Conservation (phyloP, 1,140 invertebrate genomes). For the Drosophila arawakana region DNA sequence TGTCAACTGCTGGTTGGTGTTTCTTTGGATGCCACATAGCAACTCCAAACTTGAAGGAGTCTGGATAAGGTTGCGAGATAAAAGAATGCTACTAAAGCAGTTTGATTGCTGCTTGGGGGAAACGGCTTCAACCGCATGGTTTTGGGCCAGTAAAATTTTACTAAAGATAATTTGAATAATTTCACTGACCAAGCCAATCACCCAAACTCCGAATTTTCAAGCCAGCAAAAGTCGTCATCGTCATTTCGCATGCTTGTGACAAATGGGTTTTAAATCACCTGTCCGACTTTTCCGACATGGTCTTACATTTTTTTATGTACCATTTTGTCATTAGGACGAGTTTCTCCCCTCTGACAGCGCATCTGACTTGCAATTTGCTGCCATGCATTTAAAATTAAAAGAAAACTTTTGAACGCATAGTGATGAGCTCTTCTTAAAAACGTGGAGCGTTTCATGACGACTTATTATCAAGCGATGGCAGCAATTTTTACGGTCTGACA, state of each 20-base stretch:
- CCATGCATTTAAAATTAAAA: constrained; percentile 35
- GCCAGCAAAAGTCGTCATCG: constrained; percentile 26
- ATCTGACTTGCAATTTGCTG: constrained; percentile 59
- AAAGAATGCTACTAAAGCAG: constrained; percentile 74
- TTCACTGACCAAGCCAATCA: constrained; percentile 77
- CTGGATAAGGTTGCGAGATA: constrained; percentile 61
- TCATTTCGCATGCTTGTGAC: constrained; percentile 49
- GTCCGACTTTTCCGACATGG: constrained; percentile 48
- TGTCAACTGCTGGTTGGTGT: constrained; percentile 58
- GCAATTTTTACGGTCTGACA: constrained; percentile 60
- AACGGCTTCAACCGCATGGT: constrained; percentile 32
- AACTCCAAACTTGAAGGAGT: constrained; percentile 34
- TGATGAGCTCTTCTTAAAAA: no score
- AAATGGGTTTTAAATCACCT: constrained; percentile 81
- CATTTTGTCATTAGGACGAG: constrained; percentile 50
- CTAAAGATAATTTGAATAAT: constrained; percentile 78
- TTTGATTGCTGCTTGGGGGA: constrained; percentile 60
- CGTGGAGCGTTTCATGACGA: constrained; percentile 51
- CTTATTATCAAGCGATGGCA: constrained; percentile 72
- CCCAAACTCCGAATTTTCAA: constrained; percentile 19
- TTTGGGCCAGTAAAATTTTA: constrained; percentile 59
- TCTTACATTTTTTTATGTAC: constrained; percentile 31
- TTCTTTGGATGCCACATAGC: constrained; percentile 24
- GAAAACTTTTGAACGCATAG: constrained; percentile 42
- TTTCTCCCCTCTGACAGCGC: constrained; percentile 14